Percentiles rank a stretch among this genome's conserved stretches.
Evolutionary conservation across 2,113 vertebrate species (phyloP).

Genomic region (Aegithalos caudatus): DNA sequence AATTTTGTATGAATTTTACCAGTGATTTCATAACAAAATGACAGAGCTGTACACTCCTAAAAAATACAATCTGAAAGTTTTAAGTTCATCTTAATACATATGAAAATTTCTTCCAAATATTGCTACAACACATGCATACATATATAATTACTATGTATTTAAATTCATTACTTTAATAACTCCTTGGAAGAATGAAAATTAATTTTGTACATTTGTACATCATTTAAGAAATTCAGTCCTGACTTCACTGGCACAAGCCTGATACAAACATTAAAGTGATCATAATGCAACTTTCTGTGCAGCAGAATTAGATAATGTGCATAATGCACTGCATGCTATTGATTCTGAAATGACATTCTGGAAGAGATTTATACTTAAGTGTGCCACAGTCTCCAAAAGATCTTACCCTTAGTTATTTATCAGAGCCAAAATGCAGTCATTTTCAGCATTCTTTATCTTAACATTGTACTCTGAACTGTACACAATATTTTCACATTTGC

Average conservation of each 20-base stretch:
- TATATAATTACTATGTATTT: background rate
- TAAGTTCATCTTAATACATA: background rate
- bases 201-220: background rate
- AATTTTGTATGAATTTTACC: background rate
- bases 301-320: background rate
- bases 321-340: background rate
- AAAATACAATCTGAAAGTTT: background rate
- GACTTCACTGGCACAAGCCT: background rate
- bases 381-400: background rate
- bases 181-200: background rate
- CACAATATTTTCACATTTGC: background rate
- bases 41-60: background rate
- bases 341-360: background rate
- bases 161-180: background rate
- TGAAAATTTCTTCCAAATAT: background rate
- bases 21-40: background rate
- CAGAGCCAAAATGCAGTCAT: background rate
- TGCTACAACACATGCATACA: background rate
- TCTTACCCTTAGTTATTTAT: background rate
- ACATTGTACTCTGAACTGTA: background rate
- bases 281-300: background rate
- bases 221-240: background rate
- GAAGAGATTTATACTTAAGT: background rate
- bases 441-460: background rate
- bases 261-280: background rate